These are phyloP conservation scores for Oreochromis niloticus DNA, from an alignment of 2,113 vertebrate genomes.

Conservation along the genomic window DNA sequence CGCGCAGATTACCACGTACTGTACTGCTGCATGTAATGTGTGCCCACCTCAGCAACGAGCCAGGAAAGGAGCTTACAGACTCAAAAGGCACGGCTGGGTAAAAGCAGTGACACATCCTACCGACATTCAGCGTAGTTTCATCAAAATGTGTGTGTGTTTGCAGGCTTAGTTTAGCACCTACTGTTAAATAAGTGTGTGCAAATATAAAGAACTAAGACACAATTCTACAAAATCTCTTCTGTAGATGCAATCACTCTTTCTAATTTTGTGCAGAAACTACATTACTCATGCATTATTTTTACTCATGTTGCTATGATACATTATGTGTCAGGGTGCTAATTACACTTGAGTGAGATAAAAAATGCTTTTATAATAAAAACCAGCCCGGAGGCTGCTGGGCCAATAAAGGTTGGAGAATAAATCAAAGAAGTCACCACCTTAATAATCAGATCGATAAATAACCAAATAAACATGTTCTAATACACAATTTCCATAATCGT, in stretches of 20 bases:
- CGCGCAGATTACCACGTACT: constrained; percentile 28
- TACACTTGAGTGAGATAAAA: neutral
- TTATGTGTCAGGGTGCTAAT: neutral
- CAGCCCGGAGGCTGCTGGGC: neutral
- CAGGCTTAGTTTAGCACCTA: neutral
- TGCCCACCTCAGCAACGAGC: constrained; percentile 41
- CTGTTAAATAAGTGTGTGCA: neutral
- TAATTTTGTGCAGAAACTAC: neutral
- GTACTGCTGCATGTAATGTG: neutral
- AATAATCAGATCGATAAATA: fast-evolving
- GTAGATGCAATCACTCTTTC: neutral
- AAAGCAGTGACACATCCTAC: constrained; percentile 9
- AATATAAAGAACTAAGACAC: neutral
- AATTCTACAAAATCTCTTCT: neutral
- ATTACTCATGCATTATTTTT: constrained; percentile 2
- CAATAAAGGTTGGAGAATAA: neutral
- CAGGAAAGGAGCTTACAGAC: constrained; percentile 16
- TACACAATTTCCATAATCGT: neutral
- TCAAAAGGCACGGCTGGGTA: neutral
- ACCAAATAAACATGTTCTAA: neutral
- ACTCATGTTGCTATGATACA: neutral
- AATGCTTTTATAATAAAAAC: neutral
- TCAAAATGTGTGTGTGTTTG: neutral
- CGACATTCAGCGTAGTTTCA: neutral
- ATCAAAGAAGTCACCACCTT: neutral